Evolutionary conservation across 2,113 vertebrate genomes (phyloP).

Genomic region (Rhea pennata): DNA sequence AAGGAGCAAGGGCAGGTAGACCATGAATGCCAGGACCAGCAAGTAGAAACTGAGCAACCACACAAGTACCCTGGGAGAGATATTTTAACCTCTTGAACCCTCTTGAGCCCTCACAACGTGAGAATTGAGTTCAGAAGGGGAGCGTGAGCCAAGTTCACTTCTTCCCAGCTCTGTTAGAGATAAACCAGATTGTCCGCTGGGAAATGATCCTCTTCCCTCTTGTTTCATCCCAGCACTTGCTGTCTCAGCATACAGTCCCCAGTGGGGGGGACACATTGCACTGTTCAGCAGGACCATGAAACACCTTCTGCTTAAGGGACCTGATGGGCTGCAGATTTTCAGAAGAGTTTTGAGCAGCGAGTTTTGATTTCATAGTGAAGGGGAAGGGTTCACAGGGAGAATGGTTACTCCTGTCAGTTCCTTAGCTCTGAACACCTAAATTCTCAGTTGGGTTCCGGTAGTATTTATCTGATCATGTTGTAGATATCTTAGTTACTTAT

Average conservation of each 20-base stretch:
- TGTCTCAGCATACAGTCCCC: not conserved
- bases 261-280: too few species aligned
- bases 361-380: not conserved
- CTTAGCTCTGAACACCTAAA: not conserved
- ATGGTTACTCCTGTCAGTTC: not conserved
- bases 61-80: too few species aligned
- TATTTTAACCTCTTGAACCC: too few species aligned
- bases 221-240: accelerated
- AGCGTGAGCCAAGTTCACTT: too few species aligned
- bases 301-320: not conserved
- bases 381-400: not conserved
- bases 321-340: not conserved
- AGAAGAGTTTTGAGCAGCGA: not conserved
- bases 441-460: not conserved
- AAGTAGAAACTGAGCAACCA: too few species aligned
- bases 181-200: not conserved
- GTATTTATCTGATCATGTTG: not conserved
- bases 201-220: not conserved
- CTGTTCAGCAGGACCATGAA: not conserved
- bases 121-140: too few species aligned
- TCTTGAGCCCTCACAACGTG: too few species aligned
- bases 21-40: too few species aligned
- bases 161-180: not conserved
- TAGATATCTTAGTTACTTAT: not conserved
- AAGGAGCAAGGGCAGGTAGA: too few species aligned